Base-by-base conservation (phyloP, 2,888 invertebrate genomes). In the Geophilus truncorum region DNA sequence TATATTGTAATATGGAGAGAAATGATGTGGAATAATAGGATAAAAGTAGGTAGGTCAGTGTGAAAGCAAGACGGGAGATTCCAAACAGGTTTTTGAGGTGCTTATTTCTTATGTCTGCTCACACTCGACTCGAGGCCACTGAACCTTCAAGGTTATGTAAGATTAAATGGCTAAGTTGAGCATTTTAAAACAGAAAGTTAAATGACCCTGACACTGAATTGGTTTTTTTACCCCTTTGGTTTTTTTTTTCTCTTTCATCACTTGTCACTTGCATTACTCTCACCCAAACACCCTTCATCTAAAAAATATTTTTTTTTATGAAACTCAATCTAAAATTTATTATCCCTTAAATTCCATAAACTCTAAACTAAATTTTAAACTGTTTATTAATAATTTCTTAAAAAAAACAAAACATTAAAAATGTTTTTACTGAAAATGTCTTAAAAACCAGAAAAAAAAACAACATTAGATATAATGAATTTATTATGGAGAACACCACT, bases 1-100 rank as follows among this genome's bases (percentile, higher is more conserved):
- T 62, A 62, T 62, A 23, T 62, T 6, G 62, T 25, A 62, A 62
- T 62, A 28, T 23, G 28, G 23, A 25, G 28, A 62, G 62, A 62
- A 45, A 62, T 62, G 62, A 62, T 62, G 62, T 62, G 62, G 62
- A 62, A 62, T 62, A 62, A 62, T 62, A 10, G 23, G 62, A 62
- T 62, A 62, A 62, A 62, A 62, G 12, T 62, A 62, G 62, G 62
- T 62, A 62, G 62, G 62, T 62, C 62, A 62, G 62, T 62, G 57
- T 57, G 62, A 62, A 62, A 62, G 62, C 62, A 25, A 62, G 62
- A 25, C 28, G 62, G 62, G 62, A 62, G 62, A 62, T 62, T 62
- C 62, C 62, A 62, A 62, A 62, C 62, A 62, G 62, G 62, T 62
- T 62, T 62, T 62, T 62, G 62, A 62, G 62, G 62, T 62, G 62